These are phyloP conservation scores for Mimumesa dahlbomi DNA, from an alignment of 2,888 invertebrate genomes.

Conservation along the genomic window DNA sequence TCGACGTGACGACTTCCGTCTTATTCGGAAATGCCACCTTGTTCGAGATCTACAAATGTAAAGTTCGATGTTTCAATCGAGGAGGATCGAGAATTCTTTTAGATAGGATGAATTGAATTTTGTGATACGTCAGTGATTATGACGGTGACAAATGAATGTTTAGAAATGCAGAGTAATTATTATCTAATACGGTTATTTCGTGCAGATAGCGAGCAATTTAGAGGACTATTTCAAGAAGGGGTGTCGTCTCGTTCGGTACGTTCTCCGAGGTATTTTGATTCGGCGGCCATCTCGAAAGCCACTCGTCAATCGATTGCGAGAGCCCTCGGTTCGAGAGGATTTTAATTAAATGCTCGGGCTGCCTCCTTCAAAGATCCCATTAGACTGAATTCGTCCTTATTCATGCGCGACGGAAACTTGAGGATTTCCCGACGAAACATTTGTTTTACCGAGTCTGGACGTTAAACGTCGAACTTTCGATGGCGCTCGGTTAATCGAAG, in stretches of 20 bases:
- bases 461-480: slow-evolving; percentile 32
- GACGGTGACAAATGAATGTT: too few species aligned
- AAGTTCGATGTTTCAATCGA: too few species aligned
- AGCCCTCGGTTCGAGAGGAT: slow-evolving; percentile 57
- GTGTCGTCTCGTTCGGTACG: background rate
- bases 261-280: slow-evolving; percentile 41
- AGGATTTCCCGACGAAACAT: slow-evolving; percentile 45
- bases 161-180: too few species aligned
- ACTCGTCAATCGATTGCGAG: slow-evolving; percentile 56
- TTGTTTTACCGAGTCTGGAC: slow-evolving; percentile 37
- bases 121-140: too few species aligned
- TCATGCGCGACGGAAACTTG: slow-evolving; percentile 25
- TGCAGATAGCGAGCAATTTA: too few species aligned
- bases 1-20: too few species aligned
- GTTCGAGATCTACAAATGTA: too few species aligned
- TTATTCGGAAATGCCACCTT: too few species aligned
- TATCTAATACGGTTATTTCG: too few species aligned
- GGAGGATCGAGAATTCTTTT: too few species aligned
- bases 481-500: slow-evolving; percentile 42
- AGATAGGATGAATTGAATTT: too few species aligned
- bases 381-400: slow-evolving; percentile 45
- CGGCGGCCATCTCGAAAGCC: slow-evolving; percentile 24
- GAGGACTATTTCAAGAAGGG: slow-evolving; percentile 13
- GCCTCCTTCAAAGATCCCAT: slow-evolving; percentile 49
- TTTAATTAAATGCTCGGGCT: slow-evolving; percentile 60